phyloP scores from a whole-genome alignment of 2,888 invertebrate species.

The Helicoverpa assulta region DNA sequence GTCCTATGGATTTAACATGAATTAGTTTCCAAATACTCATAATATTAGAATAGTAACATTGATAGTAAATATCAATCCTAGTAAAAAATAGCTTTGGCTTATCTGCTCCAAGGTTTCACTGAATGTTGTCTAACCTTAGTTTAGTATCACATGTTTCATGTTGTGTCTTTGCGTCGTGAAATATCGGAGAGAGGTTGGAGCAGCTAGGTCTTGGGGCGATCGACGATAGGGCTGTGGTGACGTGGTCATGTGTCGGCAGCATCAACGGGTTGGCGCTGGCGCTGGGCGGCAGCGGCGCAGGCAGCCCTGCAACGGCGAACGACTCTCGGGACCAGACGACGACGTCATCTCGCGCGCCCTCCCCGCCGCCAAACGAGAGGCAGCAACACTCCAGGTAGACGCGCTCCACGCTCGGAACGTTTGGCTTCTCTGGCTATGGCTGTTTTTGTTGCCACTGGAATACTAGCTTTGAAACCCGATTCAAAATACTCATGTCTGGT shows the following conservation, averaged over 20 bases:
- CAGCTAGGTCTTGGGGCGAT: slow-evolving; percentile 78
- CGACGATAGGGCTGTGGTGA: slow-evolving; percentile 87
- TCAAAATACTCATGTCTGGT: background rate
- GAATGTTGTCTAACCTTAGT: slow-evolving; percentile 57
- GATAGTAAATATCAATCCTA: slow-evolving; percentile 71
- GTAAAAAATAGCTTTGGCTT: slow-evolving; percentile 77
- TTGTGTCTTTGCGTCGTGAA: slow-evolving; percentile 53
- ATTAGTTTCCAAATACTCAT: slow-evolving; percentile 67
- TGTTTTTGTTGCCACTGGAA: slow-evolving; percentile 70
- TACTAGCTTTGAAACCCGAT: slow-evolving; percentile 64
- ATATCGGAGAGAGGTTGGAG: slow-evolving; percentile 74
- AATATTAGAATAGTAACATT: slow-evolving; percentile 67
- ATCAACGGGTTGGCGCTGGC: slow-evolving; percentile 90
- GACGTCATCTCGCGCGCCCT: slow-evolving; percentile 85
- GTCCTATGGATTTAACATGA: slow-evolving; percentile 66
- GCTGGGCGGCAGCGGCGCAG: slow-evolving; percentile 87
- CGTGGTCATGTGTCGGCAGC: slow-evolving; percentile 90
- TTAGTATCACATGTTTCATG: slow-evolving; percentile 55
- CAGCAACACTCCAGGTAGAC: slow-evolving; percentile 89
- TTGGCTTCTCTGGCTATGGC: slow-evolving; percentile 82
- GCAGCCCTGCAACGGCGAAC: slow-evolving; percentile 79
- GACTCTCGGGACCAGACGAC: slow-evolving; percentile 82
- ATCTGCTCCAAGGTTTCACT: slow-evolving; percentile 82
- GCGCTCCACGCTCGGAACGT: slow-evolving; percentile 85
- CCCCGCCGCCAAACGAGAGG: slow-evolving; percentile 85